These are phyloP conservation scores for Aphidius gifuensis DNA, from an alignment of 1,140 invertebrate species.

Conservation along the genomic window DNA sequence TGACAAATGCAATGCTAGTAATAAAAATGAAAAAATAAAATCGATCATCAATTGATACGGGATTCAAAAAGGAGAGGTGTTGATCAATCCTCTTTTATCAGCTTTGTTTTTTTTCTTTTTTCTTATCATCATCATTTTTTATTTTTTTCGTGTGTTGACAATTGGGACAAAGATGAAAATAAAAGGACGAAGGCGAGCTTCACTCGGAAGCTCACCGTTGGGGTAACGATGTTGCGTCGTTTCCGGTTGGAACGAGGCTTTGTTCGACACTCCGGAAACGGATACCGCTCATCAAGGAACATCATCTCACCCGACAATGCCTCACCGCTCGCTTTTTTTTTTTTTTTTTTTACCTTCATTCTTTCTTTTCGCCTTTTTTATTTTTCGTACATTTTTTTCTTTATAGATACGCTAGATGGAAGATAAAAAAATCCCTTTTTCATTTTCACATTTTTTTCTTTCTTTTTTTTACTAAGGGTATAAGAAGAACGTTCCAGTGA, in stretches of 20 bases:
- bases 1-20: no score
- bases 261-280: conserved; percentile 46
- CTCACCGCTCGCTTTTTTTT: conserved; percentile 15
- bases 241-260: conserved; percentile 44
- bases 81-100: no score
- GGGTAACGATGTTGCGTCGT: conserved; percentile 46
- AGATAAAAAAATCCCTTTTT: neutral
- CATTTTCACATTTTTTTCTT: no score
- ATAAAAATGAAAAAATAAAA: no score
- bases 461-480: no score
- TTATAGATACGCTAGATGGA: neutral
- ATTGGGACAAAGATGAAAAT: conserved; percentile 1
- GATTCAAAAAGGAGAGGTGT: no score
- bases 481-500: no score
- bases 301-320: conserved; percentile 33
- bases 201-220: conserved; percentile 30
- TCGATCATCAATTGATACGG: no score
- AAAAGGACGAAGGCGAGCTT: conserved; percentile 11
- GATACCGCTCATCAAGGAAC: conserved; percentile 50
- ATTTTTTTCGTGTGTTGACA: neutral
- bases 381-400: neutral
- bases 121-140: neutral
- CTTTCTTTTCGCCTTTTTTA: conserved; percentile 22
- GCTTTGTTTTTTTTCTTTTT: neutral
- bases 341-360: conserved; percentile 11